Conservation (phyloP, 2,113 vertebrate genomes). For the Zosterops japonicus region DNA sequence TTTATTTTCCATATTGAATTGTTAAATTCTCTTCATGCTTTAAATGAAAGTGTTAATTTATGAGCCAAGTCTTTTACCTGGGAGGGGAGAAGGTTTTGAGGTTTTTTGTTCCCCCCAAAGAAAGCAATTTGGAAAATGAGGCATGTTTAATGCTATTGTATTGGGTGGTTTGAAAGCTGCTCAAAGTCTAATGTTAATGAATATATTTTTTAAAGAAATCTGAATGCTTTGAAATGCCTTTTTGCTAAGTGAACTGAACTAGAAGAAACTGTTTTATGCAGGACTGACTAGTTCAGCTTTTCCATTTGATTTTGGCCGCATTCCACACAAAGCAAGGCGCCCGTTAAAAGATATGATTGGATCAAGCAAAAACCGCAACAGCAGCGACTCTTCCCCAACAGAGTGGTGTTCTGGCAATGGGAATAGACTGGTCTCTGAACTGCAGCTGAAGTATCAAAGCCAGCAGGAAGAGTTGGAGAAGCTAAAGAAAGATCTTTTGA, state of each 20-base stretch:
- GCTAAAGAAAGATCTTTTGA: constrained; percentile 79
- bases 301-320: constrained; percentile 86
- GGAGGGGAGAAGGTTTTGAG: not conserved
- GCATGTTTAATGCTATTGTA: not conserved
- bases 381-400: constrained; percentile 64
- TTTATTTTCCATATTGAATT: not conserved
- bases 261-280: constrained; percentile 48
- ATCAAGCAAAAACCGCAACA: constrained; percentile 71
- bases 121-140: not conserved
- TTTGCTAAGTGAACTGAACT: not conserved
- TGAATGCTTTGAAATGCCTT: constrained; percentile 2
- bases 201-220: not conserved
- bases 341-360: constrained; percentile 81
- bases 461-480: constrained; percentile 87
- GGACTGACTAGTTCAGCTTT: constrained; percentile 81
- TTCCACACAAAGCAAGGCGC: constrained; percentile 76
- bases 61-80: not conserved
- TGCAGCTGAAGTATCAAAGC: constrained; percentile 81
- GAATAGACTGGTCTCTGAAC: constrained; percentile 67
- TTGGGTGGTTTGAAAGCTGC: not conserved
- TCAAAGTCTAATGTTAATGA: not conserved
- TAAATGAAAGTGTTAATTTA: not conserved
- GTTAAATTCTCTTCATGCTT: not conserved
- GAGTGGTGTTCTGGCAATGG: constrained; percentile 73
- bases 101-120: not conserved